phyloP scores from a whole-genome alignment of 1,140 invertebrate species.

The Sarcophaga peregrina region DNA sequence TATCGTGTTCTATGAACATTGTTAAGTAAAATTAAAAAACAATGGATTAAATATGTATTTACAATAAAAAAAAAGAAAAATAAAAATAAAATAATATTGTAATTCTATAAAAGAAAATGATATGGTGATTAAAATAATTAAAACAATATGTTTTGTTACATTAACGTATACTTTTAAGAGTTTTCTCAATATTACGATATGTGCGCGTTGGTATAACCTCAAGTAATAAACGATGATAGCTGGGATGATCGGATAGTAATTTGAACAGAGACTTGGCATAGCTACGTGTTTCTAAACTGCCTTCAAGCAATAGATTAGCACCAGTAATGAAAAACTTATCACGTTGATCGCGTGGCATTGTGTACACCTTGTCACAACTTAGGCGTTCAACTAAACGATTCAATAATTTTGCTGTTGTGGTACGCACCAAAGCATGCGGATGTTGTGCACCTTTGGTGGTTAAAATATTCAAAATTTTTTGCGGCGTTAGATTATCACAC shows the following conservation, averaged over 20 bases:
- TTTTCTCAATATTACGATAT: slow-evolving; percentile 77
- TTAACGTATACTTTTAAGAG: slow-evolving; percentile 66
- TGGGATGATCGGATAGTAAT: slow-evolving; percentile 71
- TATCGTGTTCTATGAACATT: background rate
- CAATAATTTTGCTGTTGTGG: slow-evolving; percentile 82
- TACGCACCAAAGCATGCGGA: slow-evolving; percentile 86
- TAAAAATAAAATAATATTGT: background rate
- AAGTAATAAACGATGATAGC: slow-evolving; percentile 74
- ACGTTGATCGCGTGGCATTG: slow-evolving; percentile 79
- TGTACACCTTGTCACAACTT: slow-evolving; percentile 79
- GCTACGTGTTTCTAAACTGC: slow-evolving; percentile 85
- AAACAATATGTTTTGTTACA: background rate
- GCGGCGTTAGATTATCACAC: slow-evolving; percentile 76
- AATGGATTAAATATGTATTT: background rate
- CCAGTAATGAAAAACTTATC: slow-evolving; percentile 83
- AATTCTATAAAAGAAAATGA: background rate
- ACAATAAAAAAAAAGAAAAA: background rate
- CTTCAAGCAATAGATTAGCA: slow-evolving; percentile 86
- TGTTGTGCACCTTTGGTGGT: slow-evolving; percentile 75
- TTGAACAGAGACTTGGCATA: slow-evolving; percentile 76
- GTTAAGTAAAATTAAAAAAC: background rate
- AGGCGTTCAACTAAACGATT: slow-evolving; percentile 76
- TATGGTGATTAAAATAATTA: background rate
- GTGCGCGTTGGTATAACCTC: slow-evolving; percentile 75
- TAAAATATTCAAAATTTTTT: slow-evolving; percentile 69